A percentile compares a stretch with the other conserved stretches of the same genome.
Evolutionary conservation across 2,888 invertebrate genomes (phyloP).

Genomic region (Andrena camellia): DNA sequence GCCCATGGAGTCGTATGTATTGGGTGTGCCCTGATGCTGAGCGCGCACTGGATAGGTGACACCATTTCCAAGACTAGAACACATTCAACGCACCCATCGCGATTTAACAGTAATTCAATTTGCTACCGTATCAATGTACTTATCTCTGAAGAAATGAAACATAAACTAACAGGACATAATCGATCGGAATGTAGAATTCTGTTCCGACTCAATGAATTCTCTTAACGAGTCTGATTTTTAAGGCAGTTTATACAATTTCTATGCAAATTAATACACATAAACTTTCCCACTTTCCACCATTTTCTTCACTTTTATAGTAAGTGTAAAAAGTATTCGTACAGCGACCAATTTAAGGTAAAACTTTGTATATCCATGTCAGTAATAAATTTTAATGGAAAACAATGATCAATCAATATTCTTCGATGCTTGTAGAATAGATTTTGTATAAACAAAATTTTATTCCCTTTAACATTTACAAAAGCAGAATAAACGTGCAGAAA

Average conservation of each 20-base stretch:
- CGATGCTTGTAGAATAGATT: no score
- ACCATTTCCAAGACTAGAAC: conserved; percentile 95
- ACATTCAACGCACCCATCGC: conserved; percentile 81
- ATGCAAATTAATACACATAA: not conserved
- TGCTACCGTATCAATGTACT: conserved; percentile 39
- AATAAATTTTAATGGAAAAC: no score
- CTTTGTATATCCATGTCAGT: no score
- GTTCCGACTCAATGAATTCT: not conserved
- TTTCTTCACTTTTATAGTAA: conserved; percentile 58
- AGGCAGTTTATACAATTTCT: conserved; percentile 51
- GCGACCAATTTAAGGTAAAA: no score
- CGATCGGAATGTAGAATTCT: not conserved
- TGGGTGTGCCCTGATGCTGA: conserved; percentile 89
- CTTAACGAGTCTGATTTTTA: conserved; percentile 43
- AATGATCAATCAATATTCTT: no score
- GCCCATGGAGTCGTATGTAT: conserved; percentile 95
- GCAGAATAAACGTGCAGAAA: no score
- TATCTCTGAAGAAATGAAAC: conserved; percentile 26
- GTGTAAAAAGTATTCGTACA: no score
- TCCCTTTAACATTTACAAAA: no score
- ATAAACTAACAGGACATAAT: conserved; percentile 19
- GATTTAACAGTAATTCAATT: conserved; percentile 70
- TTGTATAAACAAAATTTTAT: no score
- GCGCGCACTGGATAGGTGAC: conserved; percentile 93
- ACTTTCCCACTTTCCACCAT: conserved; percentile 29